These are phyloP conservation scores for Lepidonotus clava DNA, from an alignment of 2,888 invertebrate species.

Conservation along the genomic window DNA sequence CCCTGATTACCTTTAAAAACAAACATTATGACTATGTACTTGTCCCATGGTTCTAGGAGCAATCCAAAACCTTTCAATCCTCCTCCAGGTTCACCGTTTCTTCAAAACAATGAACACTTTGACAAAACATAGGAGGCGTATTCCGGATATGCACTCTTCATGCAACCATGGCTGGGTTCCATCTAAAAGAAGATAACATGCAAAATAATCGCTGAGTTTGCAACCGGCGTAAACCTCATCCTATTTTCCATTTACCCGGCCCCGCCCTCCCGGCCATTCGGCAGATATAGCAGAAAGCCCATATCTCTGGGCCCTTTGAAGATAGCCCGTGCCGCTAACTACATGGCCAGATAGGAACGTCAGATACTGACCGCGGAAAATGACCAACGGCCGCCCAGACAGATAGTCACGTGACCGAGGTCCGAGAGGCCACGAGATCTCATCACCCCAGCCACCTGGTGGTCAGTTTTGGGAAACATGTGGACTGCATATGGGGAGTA, in stretches of 20 bases:
- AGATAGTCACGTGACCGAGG: conserved; percentile 2
- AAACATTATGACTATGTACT: no score
- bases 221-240: no score
- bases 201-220: no score
- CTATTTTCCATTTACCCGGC: background rate
- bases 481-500: background rate
- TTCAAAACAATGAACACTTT: no score
- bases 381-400: background rate
- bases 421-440: background rate
- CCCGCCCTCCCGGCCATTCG: background rate
- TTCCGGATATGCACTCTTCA: no score
- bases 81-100: no score
- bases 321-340: conserved; percentile 3
- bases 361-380: conserved; percentile 32
- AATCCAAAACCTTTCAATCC: no score
- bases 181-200: no score
- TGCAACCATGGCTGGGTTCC: no score
- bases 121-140: no score
- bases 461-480: background rate
- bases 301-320: conserved; percentile 1
- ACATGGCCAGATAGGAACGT: conserved; percentile 11
- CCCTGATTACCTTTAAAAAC: no score
- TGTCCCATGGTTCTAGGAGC: no score
- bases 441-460: background rate
- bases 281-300: background rate